These are phyloP conservation scores for Vanacampus margaritifer DNA, from an alignment of 2,113 vertebrate genomes.

Conservation along the genomic window DNA sequence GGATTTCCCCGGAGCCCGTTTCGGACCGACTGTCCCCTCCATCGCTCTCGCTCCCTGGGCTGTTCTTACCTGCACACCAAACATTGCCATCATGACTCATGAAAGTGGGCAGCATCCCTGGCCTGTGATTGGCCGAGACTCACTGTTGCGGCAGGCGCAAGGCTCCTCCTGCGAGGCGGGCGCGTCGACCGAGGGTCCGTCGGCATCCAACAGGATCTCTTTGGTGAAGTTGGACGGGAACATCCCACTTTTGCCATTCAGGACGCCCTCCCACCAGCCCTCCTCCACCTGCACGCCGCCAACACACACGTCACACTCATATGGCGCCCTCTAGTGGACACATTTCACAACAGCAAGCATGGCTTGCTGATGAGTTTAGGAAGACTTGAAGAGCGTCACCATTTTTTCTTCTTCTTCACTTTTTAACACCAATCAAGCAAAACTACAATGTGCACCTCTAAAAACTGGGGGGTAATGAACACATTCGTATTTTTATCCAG, in stretches of 20 bases:
- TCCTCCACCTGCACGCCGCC: slow-evolving; percentile 85
- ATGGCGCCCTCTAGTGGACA: neutral
- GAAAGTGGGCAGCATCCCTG: neutral
- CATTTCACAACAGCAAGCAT: neutral
- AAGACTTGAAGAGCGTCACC: no score
- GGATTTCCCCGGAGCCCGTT: slow-evolving; percentile 84
- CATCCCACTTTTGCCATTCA: slow-evolving; percentile 92
- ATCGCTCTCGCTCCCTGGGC: slow-evolving; percentile 92
- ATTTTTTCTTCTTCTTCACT: no score
- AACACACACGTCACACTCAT: slow-evolving; percentile 5
- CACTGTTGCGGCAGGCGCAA: slow-evolving; percentile 83
- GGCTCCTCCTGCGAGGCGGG: slow-evolving; percentile 82
- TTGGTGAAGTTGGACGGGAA: slow-evolving; percentile 99
- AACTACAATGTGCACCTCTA: no score
- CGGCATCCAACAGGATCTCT: slow-evolving; percentile 74
- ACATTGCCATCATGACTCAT: neutral
- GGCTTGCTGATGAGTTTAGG: no score
- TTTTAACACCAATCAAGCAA: no score
- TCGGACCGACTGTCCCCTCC: slow-evolving; percentile 88
- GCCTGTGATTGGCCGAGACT: slow-evolving; percentile 45
- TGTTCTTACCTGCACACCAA: slow-evolving; percentile 82
- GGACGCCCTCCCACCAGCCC: slow-evolving; percentile 96
- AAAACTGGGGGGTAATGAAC: no score
- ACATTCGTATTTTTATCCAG: no score
- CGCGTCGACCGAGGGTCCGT: slow-evolving; percentile 72